These are phyloP conservation scores for Rhyacophila brunnea DNA, from an alignment of 1,140 invertebrate species.

Conservation along the genomic window DNA sequence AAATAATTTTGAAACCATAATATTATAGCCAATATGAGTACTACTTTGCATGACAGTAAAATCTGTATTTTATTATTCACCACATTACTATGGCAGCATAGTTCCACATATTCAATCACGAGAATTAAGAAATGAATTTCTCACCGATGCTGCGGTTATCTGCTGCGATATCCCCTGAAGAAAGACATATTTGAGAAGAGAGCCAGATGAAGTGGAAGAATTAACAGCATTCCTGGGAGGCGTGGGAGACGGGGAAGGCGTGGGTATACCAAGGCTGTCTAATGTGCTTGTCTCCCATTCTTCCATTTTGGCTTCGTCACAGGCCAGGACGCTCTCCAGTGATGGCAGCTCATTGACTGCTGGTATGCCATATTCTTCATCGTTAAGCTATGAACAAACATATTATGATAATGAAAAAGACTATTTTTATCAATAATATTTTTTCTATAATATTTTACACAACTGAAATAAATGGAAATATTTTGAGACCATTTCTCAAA, in stretches of 20 bases:
- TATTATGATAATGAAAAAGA: too few relatives aligned
- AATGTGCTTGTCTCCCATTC: slow-evolving; percentile 43
- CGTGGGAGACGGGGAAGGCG: slow-evolving; percentile 43
- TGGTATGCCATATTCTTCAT: slow-evolving; percentile 81
- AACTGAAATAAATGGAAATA: too few relatives aligned
- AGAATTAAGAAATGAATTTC: slow-evolving; percentile 20
- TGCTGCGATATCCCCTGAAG: slow-evolving; percentile 85
- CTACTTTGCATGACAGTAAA: too few relatives aligned
- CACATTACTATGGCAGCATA: too few relatives aligned
- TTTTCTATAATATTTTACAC: too few relatives aligned
- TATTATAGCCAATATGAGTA: too few relatives aligned
- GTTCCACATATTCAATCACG: too few relatives aligned
- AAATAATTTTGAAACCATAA: too few relatives aligned
- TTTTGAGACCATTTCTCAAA: too few relatives aligned
- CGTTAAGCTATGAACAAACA: too few relatives aligned
- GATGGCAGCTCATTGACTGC: slow-evolving; percentile 74
- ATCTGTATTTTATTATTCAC: too few relatives aligned
- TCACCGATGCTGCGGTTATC: slow-evolving; percentile 75
- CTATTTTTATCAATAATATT: too few relatives aligned
- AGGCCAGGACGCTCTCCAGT: slow-evolving; percentile 79
- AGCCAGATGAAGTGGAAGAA: slow-evolving; percentile 55
- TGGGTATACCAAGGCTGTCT: slow-evolving; percentile 4
- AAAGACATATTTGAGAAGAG: slow-evolving; percentile 77
- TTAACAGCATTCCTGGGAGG: slow-evolving; percentile 47
- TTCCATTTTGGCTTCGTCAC: slow-evolving; percentile 66